Evolutionary conservation across 2,113 vertebrate genomes (phyloP).

Genomic region (Muscicapa adusta): DNA sequence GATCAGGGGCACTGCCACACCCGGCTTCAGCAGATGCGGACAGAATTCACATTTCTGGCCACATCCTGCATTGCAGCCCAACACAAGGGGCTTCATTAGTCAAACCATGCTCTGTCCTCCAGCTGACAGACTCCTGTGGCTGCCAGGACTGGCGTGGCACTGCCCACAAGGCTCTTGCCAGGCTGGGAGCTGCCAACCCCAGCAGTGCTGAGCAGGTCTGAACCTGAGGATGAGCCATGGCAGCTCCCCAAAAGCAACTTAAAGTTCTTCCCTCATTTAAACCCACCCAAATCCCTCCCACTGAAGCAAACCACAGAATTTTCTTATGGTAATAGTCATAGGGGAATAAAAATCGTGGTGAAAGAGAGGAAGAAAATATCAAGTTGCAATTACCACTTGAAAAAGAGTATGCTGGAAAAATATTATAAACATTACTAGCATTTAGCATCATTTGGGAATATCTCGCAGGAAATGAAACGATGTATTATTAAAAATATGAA

Average conservation of each 20-base stretch:
- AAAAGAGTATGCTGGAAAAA: neutral
- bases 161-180: neutral
- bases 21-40: no score
- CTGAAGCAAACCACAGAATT: neutral
- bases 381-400: neutral
- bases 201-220: neutral
- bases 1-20: no score
- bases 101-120: neutral
- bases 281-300: neutral
- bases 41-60: no score
- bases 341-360: neutral
- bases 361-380: neutral
- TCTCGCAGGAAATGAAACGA: slow-evolving; percentile 9
- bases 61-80: no score
- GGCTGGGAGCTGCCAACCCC: neutral
- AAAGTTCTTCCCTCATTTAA: neutral
- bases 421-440: neutral
- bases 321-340: neutral
- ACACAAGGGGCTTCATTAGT: neutral
- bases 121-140: neutral
- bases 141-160: neutral
- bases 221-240: neutral
- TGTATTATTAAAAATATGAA: slow-evolving; percentile 29
- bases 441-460: neutral
- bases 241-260: neutral